Evolutionary conservation across 2,888 invertebrate species (phyloP).

Genomic region (Slavum lentiscoides): DNA sequence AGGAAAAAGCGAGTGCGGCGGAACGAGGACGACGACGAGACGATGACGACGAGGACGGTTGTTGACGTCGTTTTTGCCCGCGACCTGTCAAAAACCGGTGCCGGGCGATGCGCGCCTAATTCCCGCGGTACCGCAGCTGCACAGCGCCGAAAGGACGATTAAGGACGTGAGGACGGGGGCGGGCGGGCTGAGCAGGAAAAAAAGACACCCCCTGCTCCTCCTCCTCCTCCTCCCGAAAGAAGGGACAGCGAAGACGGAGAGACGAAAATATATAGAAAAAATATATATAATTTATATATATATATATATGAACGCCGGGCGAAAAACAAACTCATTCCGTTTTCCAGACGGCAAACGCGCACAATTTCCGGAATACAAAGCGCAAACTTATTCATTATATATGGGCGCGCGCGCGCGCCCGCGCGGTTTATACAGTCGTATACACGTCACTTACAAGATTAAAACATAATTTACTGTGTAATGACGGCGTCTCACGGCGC

Average conservation of each 20-base stretch:
- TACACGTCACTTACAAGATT: constrained; percentile 51
- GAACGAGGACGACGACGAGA: neutral
- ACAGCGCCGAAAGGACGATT: neutral
- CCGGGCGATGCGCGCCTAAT: constrained; percentile 43
- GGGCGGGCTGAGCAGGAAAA: neutral
- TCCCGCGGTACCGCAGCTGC: neutral
- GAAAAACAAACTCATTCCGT: constrained; percentile 19
- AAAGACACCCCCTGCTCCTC: neutral
- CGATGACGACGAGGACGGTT: neutral
- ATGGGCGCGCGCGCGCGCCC: neutral
- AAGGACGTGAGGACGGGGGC: too few relatives aligned
- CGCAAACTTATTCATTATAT: constrained; percentile 44
- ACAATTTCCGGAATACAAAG: constrained; percentile 52
- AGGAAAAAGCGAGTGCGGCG: neutral
- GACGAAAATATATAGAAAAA: too few relatives aligned
- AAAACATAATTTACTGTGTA: constrained; percentile 53
- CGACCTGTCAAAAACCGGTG: constrained; percentile 51
- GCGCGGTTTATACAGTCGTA: neutral
- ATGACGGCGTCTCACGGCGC: constrained; percentile 38
- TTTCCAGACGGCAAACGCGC: constrained; percentile 46
- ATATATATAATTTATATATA: too few relatives aligned
- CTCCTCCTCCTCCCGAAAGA: too few relatives aligned
- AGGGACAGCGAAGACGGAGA: too few relatives aligned
- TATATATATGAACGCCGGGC: too few relatives aligned
- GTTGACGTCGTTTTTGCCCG: constrained; percentile 29